Evolutionary conservation across 2,888 invertebrate genomes (phyloP).

Genomic region (Dendrolimus houi): DNA sequence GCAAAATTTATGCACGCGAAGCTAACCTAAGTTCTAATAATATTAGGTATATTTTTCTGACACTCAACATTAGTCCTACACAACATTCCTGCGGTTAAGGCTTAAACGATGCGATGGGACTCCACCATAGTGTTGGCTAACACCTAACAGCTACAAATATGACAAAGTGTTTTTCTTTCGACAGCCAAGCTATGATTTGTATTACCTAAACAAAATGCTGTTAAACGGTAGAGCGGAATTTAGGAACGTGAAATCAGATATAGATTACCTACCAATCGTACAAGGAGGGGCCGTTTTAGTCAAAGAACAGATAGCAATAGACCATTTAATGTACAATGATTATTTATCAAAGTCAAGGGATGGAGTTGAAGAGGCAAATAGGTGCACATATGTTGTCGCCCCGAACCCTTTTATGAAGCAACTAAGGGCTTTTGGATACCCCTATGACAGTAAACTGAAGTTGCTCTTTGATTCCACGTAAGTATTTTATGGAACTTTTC

Average conservation of each 20-base stretch:
- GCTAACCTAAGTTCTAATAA: no score
- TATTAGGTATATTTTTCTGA: no score
- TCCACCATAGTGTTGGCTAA: no score
- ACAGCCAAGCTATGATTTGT: slow-evolving; percentile 56
- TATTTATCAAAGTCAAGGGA: slow-evolving; percentile 79
- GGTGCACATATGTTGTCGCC: slow-evolving; percentile 87
- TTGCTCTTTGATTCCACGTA: slow-evolving; percentile 82
- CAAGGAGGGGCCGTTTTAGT: slow-evolving; percentile 63
- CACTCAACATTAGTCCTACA: no score
- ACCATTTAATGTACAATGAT: slow-evolving; percentile 82
- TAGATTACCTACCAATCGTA: slow-evolving; percentile 44
- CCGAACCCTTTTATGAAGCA: slow-evolving; percentile 80
- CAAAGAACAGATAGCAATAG: slow-evolving; percentile 82
- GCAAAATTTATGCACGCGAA: no score
- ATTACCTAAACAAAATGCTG: slow-evolving; percentile 59
- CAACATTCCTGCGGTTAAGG: no score
- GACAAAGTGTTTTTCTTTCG: slow-evolving; percentile 1
- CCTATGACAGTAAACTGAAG: slow-evolving; percentile 75
- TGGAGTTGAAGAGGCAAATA: slow-evolving; percentile 74
- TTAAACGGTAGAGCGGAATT: slow-evolving; percentile 52
- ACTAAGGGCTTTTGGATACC: slow-evolving; percentile 84
- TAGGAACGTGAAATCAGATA: slow-evolving; percentile 30
- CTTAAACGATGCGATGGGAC: no score
- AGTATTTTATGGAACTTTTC: slow-evolving; percentile 28
- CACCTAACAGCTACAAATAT: background rate